Conservation (phyloP, 2,888 invertebrate genomes). For the Oxystoma pomonae region DNA sequence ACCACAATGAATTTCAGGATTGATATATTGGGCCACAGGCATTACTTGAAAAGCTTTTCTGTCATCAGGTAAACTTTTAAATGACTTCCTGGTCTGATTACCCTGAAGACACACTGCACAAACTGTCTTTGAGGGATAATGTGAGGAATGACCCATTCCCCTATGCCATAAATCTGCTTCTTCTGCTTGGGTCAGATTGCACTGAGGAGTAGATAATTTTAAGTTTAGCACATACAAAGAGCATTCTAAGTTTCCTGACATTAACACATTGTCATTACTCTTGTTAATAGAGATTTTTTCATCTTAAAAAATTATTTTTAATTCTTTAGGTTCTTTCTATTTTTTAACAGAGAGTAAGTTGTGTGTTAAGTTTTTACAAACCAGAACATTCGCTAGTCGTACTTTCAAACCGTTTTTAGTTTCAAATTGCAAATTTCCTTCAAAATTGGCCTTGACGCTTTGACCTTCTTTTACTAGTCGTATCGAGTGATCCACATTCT, state of each 20-base stretch:
- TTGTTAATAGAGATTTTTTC: too few species aligned
- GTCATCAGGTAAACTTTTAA: background rate
- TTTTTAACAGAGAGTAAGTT: constrained; percentile 25
- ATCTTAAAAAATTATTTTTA: too few species aligned
- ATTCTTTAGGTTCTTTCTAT: too few species aligned
- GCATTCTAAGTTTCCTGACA: too few species aligned
- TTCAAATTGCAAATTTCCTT: constrained; percentile 22
- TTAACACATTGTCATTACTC: too few species aligned
- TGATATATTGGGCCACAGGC: constrained; percentile 18
- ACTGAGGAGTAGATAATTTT: too few species aligned
- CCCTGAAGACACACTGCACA: constrained; percentile 26
- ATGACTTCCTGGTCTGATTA: constrained; percentile 8
- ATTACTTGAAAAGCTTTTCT: constrained; percentile 18
- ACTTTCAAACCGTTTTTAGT: constrained; percentile 15
- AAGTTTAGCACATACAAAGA: too few species aligned
- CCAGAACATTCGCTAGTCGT: constrained; percentile 18
- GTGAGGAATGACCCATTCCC: too few species aligned
- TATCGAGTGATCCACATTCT: constrained; percentile 20
- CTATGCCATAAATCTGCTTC: too few species aligned
- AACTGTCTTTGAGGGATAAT: too few species aligned
- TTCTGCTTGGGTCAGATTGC: too few species aligned
- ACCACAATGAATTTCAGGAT: constrained; percentile 16
- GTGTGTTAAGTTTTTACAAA: constrained; percentile 20
- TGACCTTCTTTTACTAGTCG: constrained; percentile 27
- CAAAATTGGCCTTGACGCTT: constrained; percentile 18